phyloP scores from a whole-genome alignment of 2,797 vertebrate genomes.

The Mallotus villosus region DNA sequence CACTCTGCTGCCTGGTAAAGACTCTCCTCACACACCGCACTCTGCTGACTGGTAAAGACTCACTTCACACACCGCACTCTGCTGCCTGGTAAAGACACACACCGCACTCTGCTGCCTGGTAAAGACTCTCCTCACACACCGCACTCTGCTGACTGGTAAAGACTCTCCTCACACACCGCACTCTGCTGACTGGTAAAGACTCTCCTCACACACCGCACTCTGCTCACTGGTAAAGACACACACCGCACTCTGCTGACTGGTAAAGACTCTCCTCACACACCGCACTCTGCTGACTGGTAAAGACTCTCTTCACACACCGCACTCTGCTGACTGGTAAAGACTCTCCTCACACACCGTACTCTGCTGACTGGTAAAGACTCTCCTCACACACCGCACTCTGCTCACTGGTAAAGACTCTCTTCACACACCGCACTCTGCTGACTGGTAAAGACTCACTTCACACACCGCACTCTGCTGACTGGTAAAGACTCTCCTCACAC shows the following conservation, averaged over 20 bases:
- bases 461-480: constrained; percentile 73
- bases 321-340: constrained; percentile 75
- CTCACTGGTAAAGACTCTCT: no score
- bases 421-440: constrained; percentile 70
- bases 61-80: constrained; percentile 69
- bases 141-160: constrained; percentile 73
- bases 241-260: constrained; percentile 74
- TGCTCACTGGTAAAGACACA: no score
- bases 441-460: no score
- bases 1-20: constrained; percentile 68
- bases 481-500: no score
- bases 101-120: constrained; percentile 70
- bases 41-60: no score
- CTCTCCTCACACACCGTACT: constrained; percentile 70
- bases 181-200: constrained; percentile 73
- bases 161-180: no score
- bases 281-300: constrained; percentile 73
- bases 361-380: no score
- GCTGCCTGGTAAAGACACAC: no score
- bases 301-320: no score
- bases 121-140: no score
- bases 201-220: constrained; percentile 68
- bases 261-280: no score
- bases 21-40: constrained; percentile 77
- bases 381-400: constrained; percentile 67